Conservation (phyloP, 1,140 invertebrate species). For the Anthonomus grandis region DNA sequence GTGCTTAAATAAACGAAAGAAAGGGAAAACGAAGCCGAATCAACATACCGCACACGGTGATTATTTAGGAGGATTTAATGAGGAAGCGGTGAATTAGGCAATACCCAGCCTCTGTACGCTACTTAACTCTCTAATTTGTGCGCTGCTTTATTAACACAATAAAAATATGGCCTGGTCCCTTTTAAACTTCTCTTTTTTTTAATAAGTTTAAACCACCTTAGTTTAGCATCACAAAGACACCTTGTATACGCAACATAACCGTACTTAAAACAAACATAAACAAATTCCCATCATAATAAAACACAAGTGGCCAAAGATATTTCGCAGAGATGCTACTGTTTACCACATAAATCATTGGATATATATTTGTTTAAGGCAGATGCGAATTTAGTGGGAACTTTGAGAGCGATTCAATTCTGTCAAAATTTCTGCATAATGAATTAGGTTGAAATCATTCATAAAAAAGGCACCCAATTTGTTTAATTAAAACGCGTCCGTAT, state of each 20-base stretch:
- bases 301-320: too few species aligned
- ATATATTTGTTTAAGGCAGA: too few species aligned
- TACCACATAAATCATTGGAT: too few species aligned
- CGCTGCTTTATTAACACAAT: constrained; percentile 6
- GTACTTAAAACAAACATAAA: too few species aligned
- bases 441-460: too few species aligned
- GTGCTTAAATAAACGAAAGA: neutral
- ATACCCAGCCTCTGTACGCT: constrained; percentile 22
- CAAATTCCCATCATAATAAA: too few species aligned
- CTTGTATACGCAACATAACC: neutral
- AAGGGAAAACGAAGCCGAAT: constrained; percentile 13
- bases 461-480: too few species aligned
- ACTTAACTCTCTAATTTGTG: constrained; percentile 21
- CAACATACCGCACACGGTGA: constrained; percentile 19
- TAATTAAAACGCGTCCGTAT: too few species aligned
- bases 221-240: neutral
- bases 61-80: constrained; percentile 35
- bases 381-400: too few species aligned
- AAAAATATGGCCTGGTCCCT: neutral
- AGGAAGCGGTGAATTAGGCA: constrained; percentile 42
- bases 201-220: neutral
- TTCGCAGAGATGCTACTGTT: too few species aligned
- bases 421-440: too few species aligned
- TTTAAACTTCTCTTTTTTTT: neutral
- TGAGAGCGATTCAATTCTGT: too few species aligned